Conservation (phyloP, 2,888 invertebrate species). For the Cerastoderma edule region DNA sequence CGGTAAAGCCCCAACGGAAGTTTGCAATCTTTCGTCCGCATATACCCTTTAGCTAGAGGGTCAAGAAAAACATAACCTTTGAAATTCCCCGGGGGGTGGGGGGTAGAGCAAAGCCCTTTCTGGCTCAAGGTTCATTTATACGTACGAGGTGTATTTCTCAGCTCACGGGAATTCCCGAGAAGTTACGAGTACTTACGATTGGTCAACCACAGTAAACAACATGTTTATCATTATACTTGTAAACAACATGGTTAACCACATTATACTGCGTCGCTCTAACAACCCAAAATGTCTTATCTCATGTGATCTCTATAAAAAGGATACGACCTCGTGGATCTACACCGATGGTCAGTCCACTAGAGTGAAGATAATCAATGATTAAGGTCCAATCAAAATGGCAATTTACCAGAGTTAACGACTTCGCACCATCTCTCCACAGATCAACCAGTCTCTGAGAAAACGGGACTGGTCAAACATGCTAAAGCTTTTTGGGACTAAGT, state of each 20-base stretch:
- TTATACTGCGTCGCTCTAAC: neutral
- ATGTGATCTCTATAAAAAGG: no score
- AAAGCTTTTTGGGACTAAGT: neutral
- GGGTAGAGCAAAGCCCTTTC: no score
- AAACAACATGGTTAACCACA: neutral
- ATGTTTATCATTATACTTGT: neutral
- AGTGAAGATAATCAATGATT: conserved; percentile 4
- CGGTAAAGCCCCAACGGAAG: no score
- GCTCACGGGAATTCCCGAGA: neutral
- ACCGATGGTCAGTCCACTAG: neutral
- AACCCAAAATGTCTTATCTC: neutral
- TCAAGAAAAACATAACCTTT: no score
- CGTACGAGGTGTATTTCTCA: no score
- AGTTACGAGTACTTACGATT: neutral
- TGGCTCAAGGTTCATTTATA: no score
- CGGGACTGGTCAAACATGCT: neutral
- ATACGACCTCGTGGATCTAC: neutral
- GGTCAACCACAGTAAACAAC: neutral
- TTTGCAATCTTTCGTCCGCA: no score
- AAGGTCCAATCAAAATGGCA: conserved; percentile 3
- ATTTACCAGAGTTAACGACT: conserved; percentile 2
- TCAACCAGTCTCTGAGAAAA: neutral
- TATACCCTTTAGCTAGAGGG: no score
- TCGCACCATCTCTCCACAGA: neutral
- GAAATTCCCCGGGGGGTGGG: no score